A percentile compares a stretch with the other conserved stretches of the same genome.
Conservation (phyloP, 2,888 invertebrate species). For the Cryptophagus acutangulus region DNA sequence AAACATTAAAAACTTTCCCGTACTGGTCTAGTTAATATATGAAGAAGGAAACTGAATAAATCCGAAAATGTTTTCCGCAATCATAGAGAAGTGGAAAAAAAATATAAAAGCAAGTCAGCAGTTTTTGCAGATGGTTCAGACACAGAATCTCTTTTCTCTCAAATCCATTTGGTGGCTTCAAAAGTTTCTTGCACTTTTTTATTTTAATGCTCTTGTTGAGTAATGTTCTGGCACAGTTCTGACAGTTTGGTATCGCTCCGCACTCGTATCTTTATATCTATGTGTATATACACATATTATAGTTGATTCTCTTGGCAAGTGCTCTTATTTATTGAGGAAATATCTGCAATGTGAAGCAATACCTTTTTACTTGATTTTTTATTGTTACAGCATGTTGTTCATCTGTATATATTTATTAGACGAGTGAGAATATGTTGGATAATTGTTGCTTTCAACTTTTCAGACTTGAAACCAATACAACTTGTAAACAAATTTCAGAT, state of each 20-base stretch:
- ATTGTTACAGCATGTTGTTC: too few species aligned
- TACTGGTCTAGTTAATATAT: too few species aligned
- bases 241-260: constrained; percentile 11
- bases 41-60: constrained; percentile 8
- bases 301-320: constrained; percentile 12
- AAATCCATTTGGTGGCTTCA: constrained; percentile 21
- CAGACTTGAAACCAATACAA: too few species aligned
- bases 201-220: constrained; percentile 23
- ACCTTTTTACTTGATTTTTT: too few species aligned
- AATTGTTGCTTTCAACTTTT: too few species aligned
- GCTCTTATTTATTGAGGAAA: constrained; percentile 12
- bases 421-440: too few species aligned
- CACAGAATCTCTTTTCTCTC: constrained; percentile 20
- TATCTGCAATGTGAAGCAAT: constrained; percentile 12
- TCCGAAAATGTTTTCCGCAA: constrained; percentile 10
- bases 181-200: constrained; percentile 22
- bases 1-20: too few species aligned
- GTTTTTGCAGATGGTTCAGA: constrained; percentile 18
- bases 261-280: constrained; percentile 10
- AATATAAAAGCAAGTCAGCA: constrained; percentile 18
- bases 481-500: too few species aligned
- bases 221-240: constrained; percentile 18
- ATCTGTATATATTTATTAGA: too few species aligned
- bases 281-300: constrained; percentile 7
- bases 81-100: constrained; percentile 2